Percentiles rank a stretch among this genome's conserved stretches.
Evolutionary conservation across 2,888 invertebrate species (phyloP).

Genomic region (Drosophila fungiperda): DNA sequence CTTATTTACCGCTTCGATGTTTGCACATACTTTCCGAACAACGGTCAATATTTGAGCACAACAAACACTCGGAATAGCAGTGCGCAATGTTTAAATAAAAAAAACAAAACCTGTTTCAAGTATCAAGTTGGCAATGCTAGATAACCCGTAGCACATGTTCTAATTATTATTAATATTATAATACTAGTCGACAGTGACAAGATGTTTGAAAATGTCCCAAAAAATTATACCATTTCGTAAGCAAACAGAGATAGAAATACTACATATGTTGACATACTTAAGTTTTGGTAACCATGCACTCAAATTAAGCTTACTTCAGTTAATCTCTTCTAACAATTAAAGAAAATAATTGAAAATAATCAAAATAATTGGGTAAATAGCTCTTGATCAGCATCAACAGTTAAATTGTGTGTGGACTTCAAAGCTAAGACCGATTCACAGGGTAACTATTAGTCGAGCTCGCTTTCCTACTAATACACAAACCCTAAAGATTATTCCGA

Average conservation of each 20-base stretch:
- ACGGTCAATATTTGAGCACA: conserved; percentile 29
- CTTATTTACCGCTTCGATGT: conserved; percentile 30
- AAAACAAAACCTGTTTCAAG: not conserved
- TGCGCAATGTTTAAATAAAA: not conserved
- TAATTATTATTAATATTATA: not conserved
- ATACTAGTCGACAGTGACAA: not conserved
- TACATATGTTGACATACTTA: not conserved
- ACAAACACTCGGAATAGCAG: conserved; percentile 13
- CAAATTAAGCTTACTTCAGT: not conserved
- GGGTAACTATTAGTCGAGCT: not conserved
- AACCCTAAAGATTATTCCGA: not conserved
- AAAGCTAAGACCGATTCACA: not conserved
- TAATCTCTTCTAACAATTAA: not conserved
- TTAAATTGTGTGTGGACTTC: not conserved
- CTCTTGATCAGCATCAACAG: not conserved
- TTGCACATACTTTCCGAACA: conserved; percentile 31
- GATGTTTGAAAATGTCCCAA: conserved; percentile 7
- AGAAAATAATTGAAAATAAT: too few relatives aligned
- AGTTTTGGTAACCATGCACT: not conserved
- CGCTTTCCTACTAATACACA: not conserved
- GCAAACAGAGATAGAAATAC: not conserved
- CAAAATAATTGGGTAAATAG: not conserved
- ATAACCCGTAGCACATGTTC: conserved; percentile 6
- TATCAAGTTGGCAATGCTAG: conserved; percentile 4
- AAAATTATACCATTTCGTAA: not conserved